A percentile compares a stretch with the other conserved stretches of the same genome.
Conservation (phyloP, 2,797 vertebrate species). For the Lithobates sylvaticus region DNA sequence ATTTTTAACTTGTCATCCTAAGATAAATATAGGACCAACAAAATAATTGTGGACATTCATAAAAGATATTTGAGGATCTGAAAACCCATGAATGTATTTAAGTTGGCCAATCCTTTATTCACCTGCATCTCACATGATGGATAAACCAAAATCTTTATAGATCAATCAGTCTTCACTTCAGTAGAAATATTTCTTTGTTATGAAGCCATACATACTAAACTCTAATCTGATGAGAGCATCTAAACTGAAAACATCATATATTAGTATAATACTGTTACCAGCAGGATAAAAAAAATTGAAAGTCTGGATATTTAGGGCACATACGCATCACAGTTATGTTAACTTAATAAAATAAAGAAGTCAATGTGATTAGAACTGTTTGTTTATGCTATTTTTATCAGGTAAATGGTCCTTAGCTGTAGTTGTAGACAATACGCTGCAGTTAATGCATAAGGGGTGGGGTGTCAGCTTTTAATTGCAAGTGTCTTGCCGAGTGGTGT, state of each 20-base stretch:
- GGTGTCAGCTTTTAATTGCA: conserved; percentile 99
- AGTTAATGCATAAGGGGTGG: conserved; percentile 79
- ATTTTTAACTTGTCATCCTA: conserved; percentile 56
- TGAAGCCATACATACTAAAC: conserved; percentile 51
- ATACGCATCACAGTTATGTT: not conserved
- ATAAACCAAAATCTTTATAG: conserved; percentile 50
- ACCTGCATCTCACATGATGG: conserved; percentile 36
- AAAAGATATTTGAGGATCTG: conserved; percentile 54
- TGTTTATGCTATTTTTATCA: conserved; percentile 61
- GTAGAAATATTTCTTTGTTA: conserved; percentile 48
- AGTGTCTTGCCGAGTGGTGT: conserved; percentile 98
- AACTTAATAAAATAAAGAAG: not conserved
- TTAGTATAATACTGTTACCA: fast-evolving
- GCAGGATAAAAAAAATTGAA: not conserved
- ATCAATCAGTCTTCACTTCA: conserved; percentile 45
- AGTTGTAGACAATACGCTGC: conserved; percentile 79
- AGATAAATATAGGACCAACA: conserved; percentile 48
- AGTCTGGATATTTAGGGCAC: not conserved
- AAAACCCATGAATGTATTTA: conserved; percentile 49
- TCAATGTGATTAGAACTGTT: not conserved
- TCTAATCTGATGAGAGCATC: conserved; percentile 21
- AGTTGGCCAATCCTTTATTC: conserved; percentile 57
- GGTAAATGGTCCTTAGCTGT: conserved; percentile 76
- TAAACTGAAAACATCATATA: conserved; percentile 1
- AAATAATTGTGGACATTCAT: conserved; percentile 55